Base-by-base conservation (phyloP, 2,113 vertebrate genomes). In the Nesospiza acunhae region DNA sequence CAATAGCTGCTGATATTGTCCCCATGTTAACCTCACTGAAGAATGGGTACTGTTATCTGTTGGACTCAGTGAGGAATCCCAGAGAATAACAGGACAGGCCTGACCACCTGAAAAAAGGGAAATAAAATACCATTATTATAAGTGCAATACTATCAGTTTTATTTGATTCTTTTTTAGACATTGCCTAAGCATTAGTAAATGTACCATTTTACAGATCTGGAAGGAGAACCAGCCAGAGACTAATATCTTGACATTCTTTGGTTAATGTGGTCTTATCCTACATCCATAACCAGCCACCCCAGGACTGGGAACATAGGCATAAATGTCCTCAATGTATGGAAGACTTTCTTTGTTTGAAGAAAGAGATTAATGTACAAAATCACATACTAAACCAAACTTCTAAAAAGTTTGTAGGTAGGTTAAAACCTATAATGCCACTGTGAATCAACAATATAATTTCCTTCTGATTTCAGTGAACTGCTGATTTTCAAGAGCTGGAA, bases 1-100 rank as follows among this genome's bases (percentile, higher is more conserved):
- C 49, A 99, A 93, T 16, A 98, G 97, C 58, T 94, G 97, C 96
- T 99, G 99, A 86, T 99, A 99, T 26, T 91, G 92, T 26, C 98
- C 98, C 99, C 99, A 99, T 13, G 98, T 99, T 90, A 99, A 87
- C 66, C 89, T 97, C 62, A 98, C 94, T 6, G 98, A 98, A 79
- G 98, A 98, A 82, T 97, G 94, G 28, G 97, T 98, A 56, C 94
- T 96, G 49, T 98, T 97, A 97, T 97, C 98, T 60, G 98, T 96
- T 67, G 98, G 96, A 92, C 98, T 97, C 35, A 99, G 94, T 14
- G 98, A 98, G 15, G 98, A 91, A 94, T 99, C 99, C 99, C 99
- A 99, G 84, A 98, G 98, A 91, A 98, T 97, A 90, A 99, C 96
- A 62, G 99, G 99, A 77, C 98, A 97, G 9, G 98, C 98, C 82